Percentiles rank a stretch among this genome's conserved stretches.
Evolutionary conservation across 37 sponge, comb jelly and placozoan genomes (phyloP).

Genomic region (Tethya wilhelma): DNA sequence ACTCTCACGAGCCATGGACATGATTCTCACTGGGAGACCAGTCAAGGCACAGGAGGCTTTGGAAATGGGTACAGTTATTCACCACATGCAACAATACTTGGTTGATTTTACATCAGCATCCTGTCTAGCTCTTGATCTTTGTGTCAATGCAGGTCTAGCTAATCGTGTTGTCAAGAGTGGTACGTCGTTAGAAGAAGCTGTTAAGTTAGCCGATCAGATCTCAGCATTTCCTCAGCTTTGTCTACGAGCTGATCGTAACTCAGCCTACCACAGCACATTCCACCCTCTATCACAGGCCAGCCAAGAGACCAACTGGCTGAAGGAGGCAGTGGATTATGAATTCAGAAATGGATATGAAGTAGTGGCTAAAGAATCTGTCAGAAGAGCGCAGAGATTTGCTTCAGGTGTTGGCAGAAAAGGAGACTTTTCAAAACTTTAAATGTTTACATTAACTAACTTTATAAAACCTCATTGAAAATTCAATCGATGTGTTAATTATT

Average conservation of each 20-base stretch:
- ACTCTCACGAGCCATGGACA: constrained; percentile 72
- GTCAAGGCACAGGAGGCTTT: constrained; percentile 65
- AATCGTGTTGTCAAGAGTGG: constrained; percentile 66
- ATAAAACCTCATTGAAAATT: not conserved
- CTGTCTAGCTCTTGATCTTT: not conserved
- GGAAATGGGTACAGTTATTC: constrained; percentile 22
- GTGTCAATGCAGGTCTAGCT: constrained; percentile 44
- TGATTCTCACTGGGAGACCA: constrained; percentile 75
- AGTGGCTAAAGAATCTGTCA: constrained; percentile 9
- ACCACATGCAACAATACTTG: not conserved
- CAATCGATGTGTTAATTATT: not conserved
- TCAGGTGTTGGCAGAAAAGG: constrained; percentile 34
- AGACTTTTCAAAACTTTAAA: constrained; percentile 6
- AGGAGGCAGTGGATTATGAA: not conserved
- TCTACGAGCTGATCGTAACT: constrained; percentile 50
- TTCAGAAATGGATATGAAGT: not conserved
- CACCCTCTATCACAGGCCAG: not conserved
- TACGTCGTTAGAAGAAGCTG: constrained; percentile 42
- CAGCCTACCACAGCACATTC: too few species aligned
- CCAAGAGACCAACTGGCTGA: not conserved
- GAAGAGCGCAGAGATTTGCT: constrained; percentile 32
- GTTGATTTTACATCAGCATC: not conserved
- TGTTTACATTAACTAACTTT: too few species aligned
- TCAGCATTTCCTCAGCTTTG: constrained; percentile 64
- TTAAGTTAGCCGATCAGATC: constrained; percentile 55